Conservation (phyloP, 2,888 invertebrate genomes). For the Conus canariensis region DNA sequence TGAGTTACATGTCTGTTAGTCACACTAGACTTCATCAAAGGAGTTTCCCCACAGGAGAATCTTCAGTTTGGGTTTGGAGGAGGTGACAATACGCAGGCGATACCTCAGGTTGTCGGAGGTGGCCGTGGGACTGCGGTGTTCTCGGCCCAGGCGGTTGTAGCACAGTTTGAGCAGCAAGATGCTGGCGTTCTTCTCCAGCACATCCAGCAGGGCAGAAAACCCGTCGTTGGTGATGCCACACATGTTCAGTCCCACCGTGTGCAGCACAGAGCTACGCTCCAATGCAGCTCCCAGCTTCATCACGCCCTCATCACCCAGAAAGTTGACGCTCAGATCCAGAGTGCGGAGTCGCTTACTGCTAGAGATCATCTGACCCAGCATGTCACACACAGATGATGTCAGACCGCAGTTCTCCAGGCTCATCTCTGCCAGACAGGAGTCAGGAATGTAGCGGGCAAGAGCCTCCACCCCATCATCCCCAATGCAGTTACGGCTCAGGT, state of each 20-base stretch:
- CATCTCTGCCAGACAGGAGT: constrained; percentile 68
- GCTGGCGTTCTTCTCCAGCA: constrained; percentile 70
- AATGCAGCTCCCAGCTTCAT: constrained; percentile 69
- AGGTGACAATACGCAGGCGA: constrained; percentile 71
- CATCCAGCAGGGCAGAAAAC: constrained; percentile 71
- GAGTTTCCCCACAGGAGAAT: constrained; percentile 76
- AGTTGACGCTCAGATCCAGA: constrained; percentile 74
- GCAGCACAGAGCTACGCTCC: constrained; percentile 66
- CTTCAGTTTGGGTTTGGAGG: constrained; percentile 75
- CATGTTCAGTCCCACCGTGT: constrained; percentile 75
- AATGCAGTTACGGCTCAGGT: constrained; percentile 74
- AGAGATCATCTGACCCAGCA: constrained; percentile 69
- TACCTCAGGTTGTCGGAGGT: constrained; percentile 72
- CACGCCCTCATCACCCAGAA: constrained; percentile 71
- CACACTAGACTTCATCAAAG: constrained; percentile 62
- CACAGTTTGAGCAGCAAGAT: constrained; percentile 73
- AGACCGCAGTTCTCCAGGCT: constrained; percentile 76
- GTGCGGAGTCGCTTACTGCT: constrained; percentile 67
- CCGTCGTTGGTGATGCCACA: constrained; percentile 76
- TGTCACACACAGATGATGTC: constrained; percentile 66
- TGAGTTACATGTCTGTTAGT: background rate
- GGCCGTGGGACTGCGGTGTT: constrained; percentile 62
- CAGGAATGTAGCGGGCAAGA: constrained; percentile 69
- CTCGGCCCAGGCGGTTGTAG: constrained; percentile 74
- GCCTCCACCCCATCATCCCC: constrained; percentile 69